Evolutionary conservation across 35 echinoderm and acorn worm genomes (phyloP), one percentile per base, ranked within the genome.

Genomic region (Acanthaster planci): DNA sequence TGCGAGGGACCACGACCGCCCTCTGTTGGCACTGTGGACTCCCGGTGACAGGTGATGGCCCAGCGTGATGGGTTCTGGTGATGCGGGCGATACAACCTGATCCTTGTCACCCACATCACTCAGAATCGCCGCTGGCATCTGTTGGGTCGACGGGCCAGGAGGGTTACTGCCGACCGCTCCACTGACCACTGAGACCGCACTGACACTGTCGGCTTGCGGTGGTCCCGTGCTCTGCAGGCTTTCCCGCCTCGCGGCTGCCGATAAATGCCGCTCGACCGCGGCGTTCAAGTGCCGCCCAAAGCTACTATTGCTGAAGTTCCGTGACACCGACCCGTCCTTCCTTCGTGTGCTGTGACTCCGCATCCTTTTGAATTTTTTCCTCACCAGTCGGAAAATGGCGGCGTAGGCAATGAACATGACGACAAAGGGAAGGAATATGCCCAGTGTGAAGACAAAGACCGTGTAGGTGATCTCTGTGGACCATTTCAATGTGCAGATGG

Each of bases 401-500:
- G 52, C 89, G 54, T 97, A 97, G 4, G 90, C 87, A 32, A 76
- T 39, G 18, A 97, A 57, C 14, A 90, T 97, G 22, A 93, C 82
- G 10, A 78, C 55, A 40, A 97, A 97, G 7, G 94, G 94, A 21
- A 84, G 38, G 51, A 86, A 67, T 4, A 93, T 91, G 1, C 94
- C 94, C 4, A 97, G 42, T 0, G 90, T 42, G 60, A 97, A 89
- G 9, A 97, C 83, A 67, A 97, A 97, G 16, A 87, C 42, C 0
- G 94, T 97, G 79, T 97, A 97, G 16, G 81, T 86, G n/a, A 78
- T 82, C 40, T 97, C 56, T 8, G 94, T 97, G 15, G 94, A 97
- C 94, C 94, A 97, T 42, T 81, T 44, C 18, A 97, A 56, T 0
- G 94, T 97, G 52, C 94, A 97, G 36, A 97, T 93, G 21, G 94